Evolutionary conservation across 2,113 vertebrate species (phyloP).

Genomic region (Neolamprologus tretocephalus): DNA sequence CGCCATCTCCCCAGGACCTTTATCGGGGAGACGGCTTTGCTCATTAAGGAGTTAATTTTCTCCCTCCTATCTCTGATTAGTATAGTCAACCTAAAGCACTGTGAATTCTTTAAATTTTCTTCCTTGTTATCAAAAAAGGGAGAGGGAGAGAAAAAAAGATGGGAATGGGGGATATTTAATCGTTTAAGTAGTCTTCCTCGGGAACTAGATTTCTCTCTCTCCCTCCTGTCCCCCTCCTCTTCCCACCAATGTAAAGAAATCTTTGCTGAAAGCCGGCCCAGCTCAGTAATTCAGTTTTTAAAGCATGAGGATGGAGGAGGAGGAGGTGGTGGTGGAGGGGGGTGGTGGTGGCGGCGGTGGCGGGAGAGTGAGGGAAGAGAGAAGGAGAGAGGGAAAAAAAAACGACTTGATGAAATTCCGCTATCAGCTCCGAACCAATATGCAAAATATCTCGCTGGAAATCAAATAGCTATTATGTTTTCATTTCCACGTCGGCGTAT

Average conservation of each 20-base stretch:
- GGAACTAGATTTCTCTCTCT: slow-evolving; percentile 71
- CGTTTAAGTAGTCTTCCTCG: slow-evolving; percentile 74
- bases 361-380: slow-evolving; percentile 1
- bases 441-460: slow-evolving; percentile 99
- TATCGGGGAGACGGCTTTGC: slow-evolving; percentile 67
- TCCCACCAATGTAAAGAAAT: slow-evolving; percentile 80
- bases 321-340: neutral
- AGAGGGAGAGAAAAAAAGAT: slow-evolving; percentile 40
- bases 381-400: slow-evolving; percentile 48
- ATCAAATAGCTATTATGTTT: slow-evolving; percentile 99
- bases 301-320: slow-evolving; percentile 81
- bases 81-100: slow-evolving; percentile 76
- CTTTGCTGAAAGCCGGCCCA: slow-evolving; percentile 70
- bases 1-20: slow-evolving; percentile 55
- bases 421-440: slow-evolving; percentile 99
- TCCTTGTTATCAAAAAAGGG: slow-evolving; percentile 73
- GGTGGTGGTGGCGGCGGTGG: neutral
- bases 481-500: slow-evolving; percentile 99
- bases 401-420: slow-evolving; percentile 98
- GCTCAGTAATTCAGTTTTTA: slow-evolving; percentile 94
- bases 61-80: slow-evolving; percentile 73
- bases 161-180: slow-evolving; percentile 76
- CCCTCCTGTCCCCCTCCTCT: slow-evolving; percentile 19
- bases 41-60: slow-evolving; percentile 83
- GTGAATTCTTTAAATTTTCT: slow-evolving; percentile 76